Conservation (phyloP, 2,888 invertebrate species). For the Apeira syringaria region DNA sequence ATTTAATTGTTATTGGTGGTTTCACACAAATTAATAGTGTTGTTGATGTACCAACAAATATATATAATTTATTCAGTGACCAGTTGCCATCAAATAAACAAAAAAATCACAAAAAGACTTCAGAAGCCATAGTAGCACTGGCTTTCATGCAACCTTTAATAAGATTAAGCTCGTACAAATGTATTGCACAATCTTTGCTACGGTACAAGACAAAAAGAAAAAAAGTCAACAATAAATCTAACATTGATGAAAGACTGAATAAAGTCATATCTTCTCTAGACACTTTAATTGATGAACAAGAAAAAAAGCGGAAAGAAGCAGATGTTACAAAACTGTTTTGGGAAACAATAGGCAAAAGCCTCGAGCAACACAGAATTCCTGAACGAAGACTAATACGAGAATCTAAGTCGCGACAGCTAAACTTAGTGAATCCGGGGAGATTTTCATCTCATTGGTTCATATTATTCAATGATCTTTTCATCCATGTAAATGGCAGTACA, state of each 20-base stretch:
- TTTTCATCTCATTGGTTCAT: slow-evolving; percentile 92
- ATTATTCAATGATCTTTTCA: slow-evolving; percentile 91
- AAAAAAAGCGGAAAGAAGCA: slow-evolving; percentile 85
- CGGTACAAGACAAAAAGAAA: slow-evolving; percentile 72
- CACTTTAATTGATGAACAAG: slow-evolving; percentile 85
- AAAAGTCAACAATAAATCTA: slow-evolving; percentile 63
- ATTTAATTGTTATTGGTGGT: slow-evolving; percentile 88
- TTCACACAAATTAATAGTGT: slow-evolving; percentile 86
- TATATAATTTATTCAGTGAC: slow-evolving; percentile 83
- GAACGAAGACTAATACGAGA: slow-evolving; percentile 91
- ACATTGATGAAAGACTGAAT: slow-evolving; percentile 79
- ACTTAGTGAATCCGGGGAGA: slow-evolving; percentile 87
- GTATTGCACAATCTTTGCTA: slow-evolving; percentile 82
- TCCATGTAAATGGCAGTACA: slow-evolving; percentile 88
- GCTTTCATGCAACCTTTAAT: slow-evolving; percentile 85
- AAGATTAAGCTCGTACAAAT: slow-evolving; percentile 85
- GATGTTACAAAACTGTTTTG: slow-evolving; percentile 89
- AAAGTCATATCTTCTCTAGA: slow-evolving; percentile 85
- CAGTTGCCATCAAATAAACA: slow-evolving; percentile 80
- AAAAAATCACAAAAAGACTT: slow-evolving; percentile 79
- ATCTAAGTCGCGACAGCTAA: slow-evolving; percentile 88
- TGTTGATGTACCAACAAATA: slow-evolving; percentile 83
- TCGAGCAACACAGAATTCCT: slow-evolving; percentile 85
- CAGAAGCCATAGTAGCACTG: slow-evolving; percentile 83
- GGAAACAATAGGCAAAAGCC: slow-evolving; percentile 86